Conservation (phyloP, 2,113 vertebrate species). For the Muscicapa adusta region DNA sequence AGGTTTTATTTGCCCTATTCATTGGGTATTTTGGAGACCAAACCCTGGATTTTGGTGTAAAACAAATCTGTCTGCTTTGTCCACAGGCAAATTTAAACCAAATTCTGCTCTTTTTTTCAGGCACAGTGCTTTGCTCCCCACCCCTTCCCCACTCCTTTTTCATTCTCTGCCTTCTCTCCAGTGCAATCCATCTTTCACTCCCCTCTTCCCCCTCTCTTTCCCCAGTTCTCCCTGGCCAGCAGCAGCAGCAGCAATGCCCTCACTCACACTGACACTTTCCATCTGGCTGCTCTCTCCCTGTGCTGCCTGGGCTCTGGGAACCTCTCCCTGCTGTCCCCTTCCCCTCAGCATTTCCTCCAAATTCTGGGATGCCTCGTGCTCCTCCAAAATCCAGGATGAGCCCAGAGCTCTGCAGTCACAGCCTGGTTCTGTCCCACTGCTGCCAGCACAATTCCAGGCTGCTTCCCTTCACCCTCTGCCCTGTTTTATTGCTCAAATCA, state of each 20-base stretch:
- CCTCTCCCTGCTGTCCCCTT: neutral
- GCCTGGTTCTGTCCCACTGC: neutral
- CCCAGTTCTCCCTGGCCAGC: neutral
- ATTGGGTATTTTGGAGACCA: neutral
- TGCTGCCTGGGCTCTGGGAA: neutral
- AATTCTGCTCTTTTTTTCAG: neutral
- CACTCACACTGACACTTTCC: conserved; percentile 22
- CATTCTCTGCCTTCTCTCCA: neutral
- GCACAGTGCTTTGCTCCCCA: neutral
- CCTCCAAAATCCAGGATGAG: neutral
- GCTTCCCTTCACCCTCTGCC: neutral
- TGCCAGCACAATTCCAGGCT: neutral
- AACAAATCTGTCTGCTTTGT: neutral
- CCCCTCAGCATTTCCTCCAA: neutral
- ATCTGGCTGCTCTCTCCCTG: conserved; percentile 23
- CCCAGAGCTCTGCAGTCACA: neutral
- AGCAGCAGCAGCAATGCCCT: conserved; percentile 9
- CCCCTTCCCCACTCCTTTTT: neutral
- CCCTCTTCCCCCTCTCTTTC: conserved; percentile 4
- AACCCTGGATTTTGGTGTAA: neutral
- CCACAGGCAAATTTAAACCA: neutral
- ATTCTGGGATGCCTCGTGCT: neutral
- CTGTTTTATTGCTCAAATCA: neutral
- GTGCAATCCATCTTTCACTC: neutral
- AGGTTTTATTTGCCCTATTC: neutral